Base-by-base conservation (phyloP, 2,113 vertebrate species). In the Gavia stellata region DNA sequence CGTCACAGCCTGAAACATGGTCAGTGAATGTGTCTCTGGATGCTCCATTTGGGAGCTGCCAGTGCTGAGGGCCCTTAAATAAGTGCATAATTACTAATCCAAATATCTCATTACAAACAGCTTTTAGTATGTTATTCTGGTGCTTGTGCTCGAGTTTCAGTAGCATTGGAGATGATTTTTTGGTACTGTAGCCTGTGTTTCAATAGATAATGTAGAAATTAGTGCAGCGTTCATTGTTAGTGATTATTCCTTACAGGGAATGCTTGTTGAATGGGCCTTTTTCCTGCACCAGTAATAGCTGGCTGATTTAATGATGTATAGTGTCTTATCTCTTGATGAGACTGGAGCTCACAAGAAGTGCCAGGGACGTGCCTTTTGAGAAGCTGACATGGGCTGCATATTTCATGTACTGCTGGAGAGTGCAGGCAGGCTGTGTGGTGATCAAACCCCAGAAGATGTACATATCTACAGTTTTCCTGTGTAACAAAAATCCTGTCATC, bases 401-500 rank as follows among this genome's bases (percentile, higher is more conserved):
- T 94, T 92, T 94, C 90, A 86, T 93, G 63, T 86, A 15, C 71
- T 88, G 25, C 85, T 70, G 62, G 49, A 86, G 50, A 86, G 67
- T 24, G 31, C 63, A 94, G 74, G 59, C 85, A 88, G 92, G 71
- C 71, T 81, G 42, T 12, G 63, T 40, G 71, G 85, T 38, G 42
- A 71, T 78, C 88, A 86, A 77, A 63, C 59, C 75, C 67, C 31
- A 33, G 36, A 86, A 80, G 75, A 86, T 83, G 71, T 70, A 63
- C 2, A 3, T 45, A 83, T 36, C 71, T 66, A 20, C 24, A 7
- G 0, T 88, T 58, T 94, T 77, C 42, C 90, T 42, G 33, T 86
- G 45, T 62, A 86, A 92, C 79, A 86, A 80, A 94, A 94, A 78
- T 66, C 79, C 55, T 92, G 79, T 94, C 85, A 40, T 90, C 74